A percentile compares a stretch with the other conserved stretches of the same genome.
Evolutionary conservation across 2,888 invertebrate species (phyloP).

Genomic region (Alloscopus bannaensis): DNA sequence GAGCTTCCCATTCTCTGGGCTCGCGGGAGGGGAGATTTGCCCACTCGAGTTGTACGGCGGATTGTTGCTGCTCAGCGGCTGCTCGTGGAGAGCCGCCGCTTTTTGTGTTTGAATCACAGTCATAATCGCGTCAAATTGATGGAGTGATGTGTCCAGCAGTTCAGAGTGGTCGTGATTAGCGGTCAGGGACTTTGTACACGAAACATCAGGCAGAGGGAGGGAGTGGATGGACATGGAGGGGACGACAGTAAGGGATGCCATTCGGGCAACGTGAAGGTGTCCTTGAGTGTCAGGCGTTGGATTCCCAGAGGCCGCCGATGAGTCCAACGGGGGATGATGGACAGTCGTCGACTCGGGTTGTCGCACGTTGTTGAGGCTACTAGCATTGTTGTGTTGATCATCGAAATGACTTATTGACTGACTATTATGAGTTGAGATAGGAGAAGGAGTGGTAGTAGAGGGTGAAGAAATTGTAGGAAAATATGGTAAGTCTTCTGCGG

Average conservation of each 20-base stretch:
- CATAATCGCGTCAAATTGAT: slow-evolving; percentile 74
- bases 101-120: slow-evolving; percentile 74
- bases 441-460: slow-evolving; percentile 53
- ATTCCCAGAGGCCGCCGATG: slow-evolving; percentile 17
- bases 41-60: slow-evolving; percentile 73
- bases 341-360: slow-evolving; percentile 37
- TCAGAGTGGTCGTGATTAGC: slow-evolving; percentile 25
- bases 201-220: slow-evolving; percentile 45
- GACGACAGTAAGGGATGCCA: slow-evolving; percentile 36
- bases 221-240: slow-evolving; percentile 43
- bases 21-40: slow-evolving; percentile 76
- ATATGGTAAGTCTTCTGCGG: slow-evolving; percentile 75
- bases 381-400: slow-evolving; percentile 35
- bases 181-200: slow-evolving; percentile 58
- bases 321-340: slow-evolving; percentile 31
- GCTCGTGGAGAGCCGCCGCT: background rate
- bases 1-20: slow-evolving; percentile 73
- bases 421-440: slow-evolving; percentile 62
- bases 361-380: slow-evolving; percentile 43
- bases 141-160: slow-evolving; percentile 55
- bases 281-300: slow-evolving; percentile 48
- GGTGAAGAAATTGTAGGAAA: slow-evolving; percentile 67
- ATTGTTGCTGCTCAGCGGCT: background rate
- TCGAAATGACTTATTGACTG: slow-evolving; percentile 65
- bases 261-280: slow-evolving; percentile 46